Conservation (phyloP, 2,888 invertebrate genomes). For the Rhagium mordax region DNA sequence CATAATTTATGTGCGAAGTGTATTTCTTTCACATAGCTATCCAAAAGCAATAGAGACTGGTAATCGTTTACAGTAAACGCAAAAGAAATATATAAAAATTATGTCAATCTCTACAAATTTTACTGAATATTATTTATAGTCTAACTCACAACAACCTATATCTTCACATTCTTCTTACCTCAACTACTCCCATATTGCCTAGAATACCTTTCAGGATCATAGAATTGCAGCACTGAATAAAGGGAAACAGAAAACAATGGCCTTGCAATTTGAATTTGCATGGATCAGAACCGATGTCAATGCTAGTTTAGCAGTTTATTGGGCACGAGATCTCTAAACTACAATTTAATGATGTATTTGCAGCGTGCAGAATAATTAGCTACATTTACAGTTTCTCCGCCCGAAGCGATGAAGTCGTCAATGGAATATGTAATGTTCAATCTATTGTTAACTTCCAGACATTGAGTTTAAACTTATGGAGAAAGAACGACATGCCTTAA, state of each 20-base stretch:
- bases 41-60: too few relatives aligned
- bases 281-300: not conserved
- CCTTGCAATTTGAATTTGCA: not conserved
- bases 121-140: too few relatives aligned
- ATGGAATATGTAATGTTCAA: not conserved
- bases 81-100: too few relatives aligned
- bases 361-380: not conserved
- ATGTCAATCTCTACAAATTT: too few relatives aligned
- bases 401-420: constrained; percentile 6
- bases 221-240: not conserved
- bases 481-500: not conserved
- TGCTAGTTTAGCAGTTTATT: constrained; percentile 12
- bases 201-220: not conserved
- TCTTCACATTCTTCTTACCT: too few relatives aligned
- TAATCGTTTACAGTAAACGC: too few relatives aligned
- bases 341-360: constrained; percentile 13
- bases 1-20: too few relatives aligned
- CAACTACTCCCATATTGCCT: too few relatives aligned
- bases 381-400: not conserved
- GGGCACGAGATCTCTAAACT: not conserved
- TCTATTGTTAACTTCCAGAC: not conserved
- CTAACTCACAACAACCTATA: too few relatives aligned
- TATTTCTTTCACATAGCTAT: too few relatives aligned
- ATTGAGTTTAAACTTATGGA: not conserved
- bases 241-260: not conserved